Percentiles rank a stretch among this genome's conserved stretches.
Conservation (phyloP, 2,888 invertebrate genomes). For the Panopea generosa region DNA sequence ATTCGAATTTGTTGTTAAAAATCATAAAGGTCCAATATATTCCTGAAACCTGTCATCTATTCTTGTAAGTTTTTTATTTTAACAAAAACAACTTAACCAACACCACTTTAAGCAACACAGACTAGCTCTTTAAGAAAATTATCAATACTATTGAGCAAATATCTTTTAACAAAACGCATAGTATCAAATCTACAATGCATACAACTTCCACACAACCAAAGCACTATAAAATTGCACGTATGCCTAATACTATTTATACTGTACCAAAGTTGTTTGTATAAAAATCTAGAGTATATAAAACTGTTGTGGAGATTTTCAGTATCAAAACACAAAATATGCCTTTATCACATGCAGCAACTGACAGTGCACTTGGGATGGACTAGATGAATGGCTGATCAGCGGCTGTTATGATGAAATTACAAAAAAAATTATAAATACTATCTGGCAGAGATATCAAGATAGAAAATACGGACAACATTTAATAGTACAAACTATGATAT, state of each 20-base stretch:
- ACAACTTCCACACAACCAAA: not conserved
- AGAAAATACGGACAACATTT: too few species aligned
- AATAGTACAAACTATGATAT: too few species aligned
- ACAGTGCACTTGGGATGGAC: too few species aligned
- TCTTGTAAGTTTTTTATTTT: not conserved
- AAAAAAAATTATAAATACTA: too few species aligned
- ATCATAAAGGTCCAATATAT: too few species aligned
- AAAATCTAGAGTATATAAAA: constrained; percentile 6
- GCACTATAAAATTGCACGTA: constrained; percentile 9
- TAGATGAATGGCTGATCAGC: too few species aligned
- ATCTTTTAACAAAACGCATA: constrained; percentile 8
- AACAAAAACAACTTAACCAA: not conserved
- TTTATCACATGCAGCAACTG: too few species aligned
- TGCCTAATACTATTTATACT: constrained; percentile 10
- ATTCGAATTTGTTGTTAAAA: too few species aligned
- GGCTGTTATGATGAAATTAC: too few species aligned
- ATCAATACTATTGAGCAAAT: constrained; percentile 14
- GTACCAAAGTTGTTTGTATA: not conserved
- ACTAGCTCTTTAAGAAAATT: constrained; percentile 1
- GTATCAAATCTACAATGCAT: not conserved
- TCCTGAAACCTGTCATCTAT: too few species aligned
- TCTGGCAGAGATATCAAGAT: too few species aligned
- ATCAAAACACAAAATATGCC: too few species aligned
- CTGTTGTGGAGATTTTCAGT: not conserved
- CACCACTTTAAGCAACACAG: not conserved